Conservation (phyloP, 2,888 invertebrate species). For the Papilio elwesi region DNA sequence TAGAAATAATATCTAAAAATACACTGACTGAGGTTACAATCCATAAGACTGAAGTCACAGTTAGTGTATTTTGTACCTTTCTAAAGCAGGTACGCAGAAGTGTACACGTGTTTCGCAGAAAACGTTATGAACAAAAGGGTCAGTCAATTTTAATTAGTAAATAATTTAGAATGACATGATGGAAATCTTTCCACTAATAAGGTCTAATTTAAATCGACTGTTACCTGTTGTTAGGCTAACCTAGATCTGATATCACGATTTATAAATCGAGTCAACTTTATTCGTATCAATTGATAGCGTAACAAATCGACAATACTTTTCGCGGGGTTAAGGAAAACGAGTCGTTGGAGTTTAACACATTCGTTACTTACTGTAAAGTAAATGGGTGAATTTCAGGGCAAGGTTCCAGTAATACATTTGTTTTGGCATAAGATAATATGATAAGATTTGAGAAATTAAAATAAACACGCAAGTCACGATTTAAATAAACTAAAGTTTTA, state of each 20-base stretch:
- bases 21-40: no score
- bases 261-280: conserved; percentile 6
- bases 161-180: background rate
- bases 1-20: background rate
- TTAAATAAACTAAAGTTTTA: background rate
- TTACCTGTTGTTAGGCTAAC: background rate
- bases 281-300: conserved; percentile 3
- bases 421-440: background rate
- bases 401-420: background rate
- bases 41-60: background rate
- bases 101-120: no score
- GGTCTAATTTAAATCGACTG: background rate
- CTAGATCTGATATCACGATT: conserved; percentile 18
- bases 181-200: background rate
- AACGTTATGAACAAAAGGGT: no score
- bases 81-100: no score
- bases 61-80: background rate
- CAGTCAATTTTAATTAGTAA: no score
- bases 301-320: conserved; percentile 24
- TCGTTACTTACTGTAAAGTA: conserved; percentile 8
- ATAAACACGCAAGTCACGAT: background rate
- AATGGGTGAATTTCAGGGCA: conserved; percentile 16
- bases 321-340: conserved; percentile 29
- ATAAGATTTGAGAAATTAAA: background rate
- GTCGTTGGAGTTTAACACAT: background rate